Evolutionary conservation across 2,113 vertebrate genomes (phyloP).

Genomic region (Mus spicilegus): DNA sequence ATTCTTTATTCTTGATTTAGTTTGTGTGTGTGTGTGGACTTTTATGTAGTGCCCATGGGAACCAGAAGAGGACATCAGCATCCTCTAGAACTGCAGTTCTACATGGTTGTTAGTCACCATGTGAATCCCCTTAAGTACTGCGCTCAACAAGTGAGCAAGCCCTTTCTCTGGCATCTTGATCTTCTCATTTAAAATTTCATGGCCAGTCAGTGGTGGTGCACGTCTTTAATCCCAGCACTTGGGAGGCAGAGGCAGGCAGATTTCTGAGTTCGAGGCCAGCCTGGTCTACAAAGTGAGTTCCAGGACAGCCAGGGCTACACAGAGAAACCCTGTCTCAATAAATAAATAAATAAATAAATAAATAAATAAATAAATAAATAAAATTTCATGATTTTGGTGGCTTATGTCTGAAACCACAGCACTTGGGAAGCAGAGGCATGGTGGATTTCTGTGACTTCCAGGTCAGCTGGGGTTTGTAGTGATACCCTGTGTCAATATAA

Average conservation of each 20-base stretch:
- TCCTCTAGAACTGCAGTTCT: background rate
- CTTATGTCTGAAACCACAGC: background rate
- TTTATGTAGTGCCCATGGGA: background rate
- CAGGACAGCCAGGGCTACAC: too few relatives aligned
- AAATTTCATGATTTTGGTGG: constrained; percentile 1
- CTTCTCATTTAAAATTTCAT: constrained; percentile 12
- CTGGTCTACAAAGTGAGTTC: too few relatives aligned
- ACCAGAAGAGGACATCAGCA: background rate
- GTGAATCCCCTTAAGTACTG: background rate
- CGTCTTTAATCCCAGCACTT: too few relatives aligned
- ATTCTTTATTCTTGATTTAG: background rate
- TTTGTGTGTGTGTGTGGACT: background rate
- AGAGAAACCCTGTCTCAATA: too few relatives aligned
- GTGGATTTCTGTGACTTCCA: background rate
- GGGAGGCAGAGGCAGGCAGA: too few relatives aligned
- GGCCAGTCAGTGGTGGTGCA: too few relatives aligned
- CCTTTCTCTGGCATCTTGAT: background rate
- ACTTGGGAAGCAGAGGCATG: background rate
- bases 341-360: too few relatives aligned
- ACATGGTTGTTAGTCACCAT: background rate
- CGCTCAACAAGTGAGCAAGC: background rate
- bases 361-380: background rate
- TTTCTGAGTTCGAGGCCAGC: too few relatives aligned
- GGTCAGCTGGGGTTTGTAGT: background rate
- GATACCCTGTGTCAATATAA: background rate